Evolutionary conservation across 2,797 vertebrate genomes (phyloP).

Genomic region (Fringilla coelebs): DNA sequence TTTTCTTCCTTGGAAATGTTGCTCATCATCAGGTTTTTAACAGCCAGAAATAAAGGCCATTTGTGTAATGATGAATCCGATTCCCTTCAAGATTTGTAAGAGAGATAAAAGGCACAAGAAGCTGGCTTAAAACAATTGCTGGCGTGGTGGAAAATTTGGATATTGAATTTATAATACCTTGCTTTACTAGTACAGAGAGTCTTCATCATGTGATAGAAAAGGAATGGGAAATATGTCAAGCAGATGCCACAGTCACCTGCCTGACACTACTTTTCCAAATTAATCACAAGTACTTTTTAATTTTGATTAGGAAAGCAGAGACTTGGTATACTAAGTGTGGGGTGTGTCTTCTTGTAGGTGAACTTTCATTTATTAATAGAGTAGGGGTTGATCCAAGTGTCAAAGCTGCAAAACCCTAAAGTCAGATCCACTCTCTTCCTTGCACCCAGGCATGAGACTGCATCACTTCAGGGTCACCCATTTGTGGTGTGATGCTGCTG

Average conservation of each 20-base stretch:
- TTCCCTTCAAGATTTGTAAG: slow-evolving; percentile 67
- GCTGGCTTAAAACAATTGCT: slow-evolving; percentile 44
- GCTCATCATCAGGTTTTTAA: slow-evolving; percentile 66
- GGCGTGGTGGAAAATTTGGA: slow-evolving; percentile 3
- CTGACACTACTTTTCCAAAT: background rate
- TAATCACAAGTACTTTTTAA: background rate
- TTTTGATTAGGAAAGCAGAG: background rate
- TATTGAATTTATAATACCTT: slow-evolving; percentile 17
- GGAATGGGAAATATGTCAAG: background rate
- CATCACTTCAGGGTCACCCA: background rate
- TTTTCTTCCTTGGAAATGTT: slow-evolving; percentile 65
- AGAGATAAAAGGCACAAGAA: slow-evolving; percentile 55
- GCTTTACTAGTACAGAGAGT: background rate
- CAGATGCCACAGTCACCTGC: background rate
- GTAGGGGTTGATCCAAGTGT: background rate
- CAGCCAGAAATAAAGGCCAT: slow-evolving; percentile 69
- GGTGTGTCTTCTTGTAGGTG: background rate
- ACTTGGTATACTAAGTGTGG: background rate
- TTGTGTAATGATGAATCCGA: slow-evolving; percentile 67
- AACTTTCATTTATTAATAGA: background rate
- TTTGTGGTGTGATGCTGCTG: background rate
- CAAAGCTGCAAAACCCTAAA: background rate
- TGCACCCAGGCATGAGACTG: rapidly evolving
- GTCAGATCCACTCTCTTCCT: background rate
- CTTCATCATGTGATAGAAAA: background rate